Base-by-base conservation (phyloP, 2,888 invertebrate genomes). In the Ophioninae sp. region DNA sequence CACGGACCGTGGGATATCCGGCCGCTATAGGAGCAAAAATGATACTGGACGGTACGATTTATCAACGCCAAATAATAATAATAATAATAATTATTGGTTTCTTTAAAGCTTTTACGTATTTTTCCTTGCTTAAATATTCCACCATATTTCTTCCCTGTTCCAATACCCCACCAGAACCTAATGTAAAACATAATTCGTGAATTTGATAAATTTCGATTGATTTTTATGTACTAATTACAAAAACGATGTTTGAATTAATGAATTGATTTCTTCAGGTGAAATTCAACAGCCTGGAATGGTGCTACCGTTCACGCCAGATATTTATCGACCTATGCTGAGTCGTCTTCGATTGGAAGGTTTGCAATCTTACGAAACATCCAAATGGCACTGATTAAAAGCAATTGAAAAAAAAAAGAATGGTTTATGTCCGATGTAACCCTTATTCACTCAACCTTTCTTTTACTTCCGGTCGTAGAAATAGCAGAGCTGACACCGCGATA, bases 21-120 rank as follows among this genome's bases (percentile, higher is more conserved):
- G 96, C 98, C 7, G 99, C 98, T 23, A 99, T 99, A 88, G 98
- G 99, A 0, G 96, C 98, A 0, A 98, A 98, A 93, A 99, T 99
- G 99, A 95, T 99, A 84, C 94, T 99, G 17, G 98, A 99, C 93
- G 99, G 99, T 97, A 93, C n/a, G 76, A 67, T 10, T 75, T 79
- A 64, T 90, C 20, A 8, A n/a, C 9, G 37, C 7, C 2, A 10
- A 20, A 10, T 56, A 51, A 8, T 30, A 68, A 69, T 23, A 9
- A 30, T 72, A n/a, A 23, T n/a, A 9, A 23, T 59, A 71, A 0
- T 51, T 17, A 17, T 6, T 6, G 17, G 6, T 51, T 51, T 51
- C 20, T 30, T 30, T 30, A 30, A 3, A 2, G 30, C 30, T 30
- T 30, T 30, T 30, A 30, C 30, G 2, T 3, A 30, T 30, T 3